A percentile compares a stretch with the other conserved stretches of the same genome.
Conservation (phyloP, 2,113 vertebrate species). For the Heterotilapia buettikoferi region DNA sequence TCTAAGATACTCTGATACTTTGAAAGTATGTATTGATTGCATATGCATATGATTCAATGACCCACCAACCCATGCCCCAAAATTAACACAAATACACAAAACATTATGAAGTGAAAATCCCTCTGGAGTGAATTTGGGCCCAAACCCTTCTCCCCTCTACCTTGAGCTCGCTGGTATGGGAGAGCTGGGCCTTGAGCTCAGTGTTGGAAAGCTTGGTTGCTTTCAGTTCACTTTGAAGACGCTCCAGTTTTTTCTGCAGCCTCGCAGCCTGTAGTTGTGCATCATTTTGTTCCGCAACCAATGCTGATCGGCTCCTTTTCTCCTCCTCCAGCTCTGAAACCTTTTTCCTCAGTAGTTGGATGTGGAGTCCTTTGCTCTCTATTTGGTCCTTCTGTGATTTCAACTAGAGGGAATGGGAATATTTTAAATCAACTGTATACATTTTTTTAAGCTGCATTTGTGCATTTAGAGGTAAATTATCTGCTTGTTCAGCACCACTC, state of each 20-base stretch:
- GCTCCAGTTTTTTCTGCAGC: conserved; percentile 80
- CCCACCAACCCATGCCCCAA: background rate
- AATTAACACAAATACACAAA: background rate
- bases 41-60: background rate
- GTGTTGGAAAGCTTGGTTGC: conserved; percentile 65
- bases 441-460: background rate
- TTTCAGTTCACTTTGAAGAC: conserved; percentile 79
- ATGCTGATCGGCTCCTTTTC: conserved; percentile 63
- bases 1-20: background rate
- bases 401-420: conserved; percentile 58
- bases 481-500: background rate
- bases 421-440: background rate
- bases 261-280: conserved; percentile 67
- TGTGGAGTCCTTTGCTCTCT: conserved; percentile 83
- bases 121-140: conserved; percentile 4
- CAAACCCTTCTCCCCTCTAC: conserved; percentile 64
- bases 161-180: conserved; percentile 84
- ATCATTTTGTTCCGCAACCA: conserved; percentile 75
- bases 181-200: conserved; percentile 82
- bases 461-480: background rate
- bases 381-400: conserved; percentile 83
- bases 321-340: conserved; percentile 82
- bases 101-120: conserved; percentile 8
- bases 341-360: conserved; percentile 84
- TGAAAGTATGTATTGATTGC: background rate